A percentile compares a stretch with the other conserved stretches of the same genome.
Conservation (phyloP, 1,140 invertebrate species). For the Drosophila pandora region DNA sequence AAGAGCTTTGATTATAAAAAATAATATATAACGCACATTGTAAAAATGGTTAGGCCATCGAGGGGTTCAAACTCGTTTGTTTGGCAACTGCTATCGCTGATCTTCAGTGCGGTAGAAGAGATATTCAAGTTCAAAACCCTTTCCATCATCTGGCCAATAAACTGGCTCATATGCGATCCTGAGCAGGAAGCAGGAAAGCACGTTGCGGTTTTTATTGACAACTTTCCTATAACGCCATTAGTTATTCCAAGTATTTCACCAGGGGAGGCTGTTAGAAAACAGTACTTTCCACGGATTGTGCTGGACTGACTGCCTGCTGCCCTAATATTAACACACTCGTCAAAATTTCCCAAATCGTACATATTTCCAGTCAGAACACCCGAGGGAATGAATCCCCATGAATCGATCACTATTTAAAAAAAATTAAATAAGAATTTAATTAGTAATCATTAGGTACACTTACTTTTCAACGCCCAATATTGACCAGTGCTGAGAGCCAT, state of each 20-base stretch:
- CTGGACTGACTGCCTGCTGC: neutral
- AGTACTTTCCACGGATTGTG: slow-evolving; percentile 51
- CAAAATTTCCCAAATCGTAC: slow-evolving; percentile 59
- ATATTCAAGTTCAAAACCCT: slow-evolving; percentile 8
- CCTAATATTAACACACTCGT: slow-evolving; percentile 49
- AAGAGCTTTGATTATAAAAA: neutral
- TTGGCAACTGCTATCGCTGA: slow-evolving; percentile 23
- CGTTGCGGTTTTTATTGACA: slow-evolving; percentile 9
- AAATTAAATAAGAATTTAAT: too few species aligned
- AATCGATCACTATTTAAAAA: slow-evolving; percentile 51
- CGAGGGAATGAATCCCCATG: slow-evolving; percentile 47
- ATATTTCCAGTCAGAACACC: slow-evolving; percentile 13
- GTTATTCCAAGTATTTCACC: neutral
- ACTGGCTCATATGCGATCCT: slow-evolving; percentile 14
- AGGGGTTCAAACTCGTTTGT: slow-evolving; percentile 22
- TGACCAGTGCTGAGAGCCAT: neutral
- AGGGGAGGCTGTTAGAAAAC: slow-evolving; percentile 2
- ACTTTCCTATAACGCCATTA: accelerated
- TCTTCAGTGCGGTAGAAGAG: neutral
- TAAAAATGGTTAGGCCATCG: slow-evolving; percentile 53
- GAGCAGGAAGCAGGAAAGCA: slow-evolving; percentile 32
- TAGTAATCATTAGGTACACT: neutral
- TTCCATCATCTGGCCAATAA: slow-evolving; percentile 3
- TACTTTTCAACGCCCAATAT: slow-evolving; percentile 32
- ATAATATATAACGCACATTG: slow-evolving; percentile 39